Conservation (phyloP, 1,140 invertebrate species). For the Drosophila albomicans region DNA sequence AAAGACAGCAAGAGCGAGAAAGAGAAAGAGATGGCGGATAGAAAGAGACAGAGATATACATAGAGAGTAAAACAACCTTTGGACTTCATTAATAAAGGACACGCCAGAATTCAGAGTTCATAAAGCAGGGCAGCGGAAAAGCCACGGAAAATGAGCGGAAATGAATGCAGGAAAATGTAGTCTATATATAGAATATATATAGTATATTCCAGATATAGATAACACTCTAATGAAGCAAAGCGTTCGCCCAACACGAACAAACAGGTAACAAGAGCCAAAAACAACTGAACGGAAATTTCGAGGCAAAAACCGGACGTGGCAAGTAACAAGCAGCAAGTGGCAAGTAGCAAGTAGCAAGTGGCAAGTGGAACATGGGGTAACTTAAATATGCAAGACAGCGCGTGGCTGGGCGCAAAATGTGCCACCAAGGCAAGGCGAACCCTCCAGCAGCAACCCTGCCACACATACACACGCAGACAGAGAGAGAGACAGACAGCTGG, state of each 20-base stretch:
- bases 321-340: slow-evolving; percentile 14
- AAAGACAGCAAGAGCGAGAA: background rate
- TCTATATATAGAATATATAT: slow-evolving; percentile 17
- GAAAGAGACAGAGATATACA: too few relatives aligned
- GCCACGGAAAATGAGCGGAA: slow-evolving; percentile 65
- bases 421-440: slow-evolving; percentile 12
- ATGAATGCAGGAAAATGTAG: slow-evolving; percentile 64
- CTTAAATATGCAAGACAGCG: slow-evolving; percentile 80
- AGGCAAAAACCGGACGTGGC: slow-evolving; percentile 41
- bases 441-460: slow-evolving; percentile 11
- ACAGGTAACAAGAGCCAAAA: slow-evolving; percentile 54
- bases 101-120: slow-evolving; percentile 28
- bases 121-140: slow-evolving; percentile 34
- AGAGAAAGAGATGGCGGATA: background rate
- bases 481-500: slow-evolving; percentile 28
- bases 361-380: slow-evolving; percentile 32
- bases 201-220: slow-evolving; percentile 24
- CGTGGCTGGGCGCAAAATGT: slow-evolving; percentile 74
- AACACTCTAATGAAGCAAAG: slow-evolving; percentile 59
- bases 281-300: slow-evolving; percentile 67
- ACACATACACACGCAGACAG: background rate
- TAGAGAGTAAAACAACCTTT: background rate
- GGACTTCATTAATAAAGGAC: slow-evolving; percentile 68
- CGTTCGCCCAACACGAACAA: background rate
- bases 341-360: background rate